Percentiles rank a stretch among this genome's conserved stretches.
Conservation (phyloP, 2,113 vertebrate species). For the Coptodon rendalli region DNA sequence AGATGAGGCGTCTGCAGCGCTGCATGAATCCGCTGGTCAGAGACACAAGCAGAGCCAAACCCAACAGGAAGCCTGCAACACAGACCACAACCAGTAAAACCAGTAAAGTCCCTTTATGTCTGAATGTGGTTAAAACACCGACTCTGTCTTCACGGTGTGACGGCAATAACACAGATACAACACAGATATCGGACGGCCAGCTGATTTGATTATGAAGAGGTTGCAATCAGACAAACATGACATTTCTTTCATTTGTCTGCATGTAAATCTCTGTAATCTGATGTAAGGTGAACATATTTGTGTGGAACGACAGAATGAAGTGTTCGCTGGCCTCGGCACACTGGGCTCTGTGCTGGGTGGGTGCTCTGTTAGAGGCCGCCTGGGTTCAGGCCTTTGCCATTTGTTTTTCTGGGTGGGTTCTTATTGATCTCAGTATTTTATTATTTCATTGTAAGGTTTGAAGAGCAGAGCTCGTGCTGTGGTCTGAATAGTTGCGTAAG, state of each 20-base stretch:
- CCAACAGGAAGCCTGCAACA: slow-evolving; percentile 75
- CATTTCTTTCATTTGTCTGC: background rate
- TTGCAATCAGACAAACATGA: background rate
- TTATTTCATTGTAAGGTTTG: background rate
- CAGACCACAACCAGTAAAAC: background rate
- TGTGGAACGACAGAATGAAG: too few relatives aligned
- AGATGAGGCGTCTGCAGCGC: slow-evolving; percentile 73
- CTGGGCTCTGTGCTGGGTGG: background rate
- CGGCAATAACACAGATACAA: accelerated
- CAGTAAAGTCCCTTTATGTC: background rate
- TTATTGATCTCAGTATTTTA: background rate
- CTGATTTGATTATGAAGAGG: background rate
- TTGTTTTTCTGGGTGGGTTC: background rate
- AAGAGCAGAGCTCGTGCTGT: background rate
- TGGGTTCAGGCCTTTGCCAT: background rate
- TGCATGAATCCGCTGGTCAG: slow-evolving; percentile 67
- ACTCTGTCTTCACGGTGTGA: accelerated
- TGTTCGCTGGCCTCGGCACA: background rate
- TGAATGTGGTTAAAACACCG: background rate
- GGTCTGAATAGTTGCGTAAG: background rate
- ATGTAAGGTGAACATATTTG: background rate
- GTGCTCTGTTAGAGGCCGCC: background rate
- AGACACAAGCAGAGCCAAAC: slow-evolving; percentile 70
- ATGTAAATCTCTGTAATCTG: background rate
- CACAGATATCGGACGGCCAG: background rate